Percentiles rank a stretch among this genome's conserved stretches.
Conservation (phyloP, 2,797 vertebrate genomes). For the Gallinago solitaria region DNA sequence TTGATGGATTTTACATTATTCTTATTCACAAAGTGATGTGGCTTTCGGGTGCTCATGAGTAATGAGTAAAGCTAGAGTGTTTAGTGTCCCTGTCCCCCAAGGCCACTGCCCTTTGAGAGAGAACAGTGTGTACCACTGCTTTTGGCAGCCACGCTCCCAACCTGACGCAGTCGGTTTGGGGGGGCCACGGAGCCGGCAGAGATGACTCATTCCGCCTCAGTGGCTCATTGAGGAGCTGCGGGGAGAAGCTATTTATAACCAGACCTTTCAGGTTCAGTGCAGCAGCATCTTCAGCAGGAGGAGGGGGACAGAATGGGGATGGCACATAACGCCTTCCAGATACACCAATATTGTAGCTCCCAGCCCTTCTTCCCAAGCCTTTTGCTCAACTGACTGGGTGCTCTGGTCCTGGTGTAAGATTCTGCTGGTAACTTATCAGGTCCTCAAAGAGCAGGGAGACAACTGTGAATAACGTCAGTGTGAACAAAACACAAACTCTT, state of each 20-base stretch:
- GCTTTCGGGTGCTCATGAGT: conserved; percentile 5
- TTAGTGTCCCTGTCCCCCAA: conserved; percentile 54
- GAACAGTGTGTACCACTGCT: conserved; percentile 39
- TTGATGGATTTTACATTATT: neutral
- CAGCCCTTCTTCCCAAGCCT: neutral
- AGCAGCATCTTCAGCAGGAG: conserved; percentile 51
- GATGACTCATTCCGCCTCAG: conserved; percentile 71
- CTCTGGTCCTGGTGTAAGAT: neutral
- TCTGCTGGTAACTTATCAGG: neutral
- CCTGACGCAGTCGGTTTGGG: conserved; percentile 45
- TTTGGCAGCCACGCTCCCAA: conserved; percentile 42
- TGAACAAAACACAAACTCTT: neutral
- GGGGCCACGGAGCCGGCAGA: conserved; percentile 30
- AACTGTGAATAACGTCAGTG: neutral
- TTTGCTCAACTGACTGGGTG: neutral
- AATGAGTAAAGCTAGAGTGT: conserved; percentile 2
- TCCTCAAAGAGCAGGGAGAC: neutral
- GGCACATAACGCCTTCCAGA: neutral
- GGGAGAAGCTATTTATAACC: conserved; percentile 71
- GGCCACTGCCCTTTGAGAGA: conserved; percentile 48
- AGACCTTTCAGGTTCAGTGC: conserved; percentile 72
- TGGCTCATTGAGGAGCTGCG: conserved; percentile 68
- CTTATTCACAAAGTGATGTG: neutral
- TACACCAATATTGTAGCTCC: neutral
- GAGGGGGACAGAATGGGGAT: neutral